A percentile compares a stretch with the other conserved stretches of the same genome.
Evolutionary conservation across 2,888 invertebrate genomes (phyloP).

Genomic region (Oscheius onirici): DNA sequence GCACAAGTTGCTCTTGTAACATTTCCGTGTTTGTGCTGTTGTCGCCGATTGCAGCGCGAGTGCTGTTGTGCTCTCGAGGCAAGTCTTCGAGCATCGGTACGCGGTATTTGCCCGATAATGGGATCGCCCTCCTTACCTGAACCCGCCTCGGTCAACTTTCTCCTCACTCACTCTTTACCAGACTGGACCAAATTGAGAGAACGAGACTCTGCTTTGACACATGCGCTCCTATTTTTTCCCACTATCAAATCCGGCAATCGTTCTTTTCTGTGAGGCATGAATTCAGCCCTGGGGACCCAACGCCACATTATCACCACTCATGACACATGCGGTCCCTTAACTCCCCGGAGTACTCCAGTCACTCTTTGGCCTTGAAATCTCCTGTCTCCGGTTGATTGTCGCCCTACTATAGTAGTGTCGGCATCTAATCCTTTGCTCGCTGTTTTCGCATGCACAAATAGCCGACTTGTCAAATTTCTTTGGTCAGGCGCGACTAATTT

Average conservation of each 20-base stretch:
- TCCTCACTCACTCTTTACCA: not conserved
- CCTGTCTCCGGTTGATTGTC: constrained; percentile 13
- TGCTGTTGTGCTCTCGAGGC: constrained; percentile 25
- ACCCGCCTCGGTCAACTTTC: constrained; percentile 19
- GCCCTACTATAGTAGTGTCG: not conserved
- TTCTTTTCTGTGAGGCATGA: constrained; percentile 25
- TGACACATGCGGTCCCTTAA: constrained; percentile 28
- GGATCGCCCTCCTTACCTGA: constrained; percentile 31
- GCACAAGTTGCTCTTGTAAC: constrained; percentile 22
- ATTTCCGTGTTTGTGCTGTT: constrained; percentile 33
- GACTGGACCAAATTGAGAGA: not conserved
- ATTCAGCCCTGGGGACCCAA: constrained; percentile 23
- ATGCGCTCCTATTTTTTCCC: not conserved
- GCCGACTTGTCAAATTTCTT: constrained; percentile 16
- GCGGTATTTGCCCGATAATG: constrained; percentile 31
- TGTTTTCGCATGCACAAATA: constrained; percentile 22
- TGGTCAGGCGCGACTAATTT: constrained; percentile 7
- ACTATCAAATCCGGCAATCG: constrained; percentile 27
- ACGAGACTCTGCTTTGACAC: not conserved
- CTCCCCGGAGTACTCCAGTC: constrained; percentile 22
- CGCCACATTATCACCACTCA: constrained; percentile 35
- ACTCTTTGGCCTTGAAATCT: constrained; percentile 2
- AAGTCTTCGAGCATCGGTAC: constrained; percentile 30
- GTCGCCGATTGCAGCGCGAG: constrained; percentile 25
- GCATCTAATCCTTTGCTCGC: not conserved